Conservation (phyloP, 2,113 vertebrate genomes). For the Pedetes capensis region DNA sequence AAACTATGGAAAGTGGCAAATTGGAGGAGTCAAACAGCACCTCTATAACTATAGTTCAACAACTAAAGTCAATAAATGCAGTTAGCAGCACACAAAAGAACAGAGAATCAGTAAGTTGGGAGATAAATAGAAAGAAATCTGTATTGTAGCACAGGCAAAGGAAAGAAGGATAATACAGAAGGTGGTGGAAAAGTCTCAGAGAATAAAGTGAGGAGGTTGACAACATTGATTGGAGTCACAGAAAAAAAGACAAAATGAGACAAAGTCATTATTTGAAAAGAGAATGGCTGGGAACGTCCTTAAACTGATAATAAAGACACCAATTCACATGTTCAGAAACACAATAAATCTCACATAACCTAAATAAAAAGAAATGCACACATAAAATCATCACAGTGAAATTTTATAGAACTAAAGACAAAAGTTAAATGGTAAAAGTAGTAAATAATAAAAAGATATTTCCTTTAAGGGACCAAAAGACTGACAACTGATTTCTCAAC, state of each 20-base stretch:
- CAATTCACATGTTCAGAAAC: background rate
- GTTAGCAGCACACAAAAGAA: background rate
- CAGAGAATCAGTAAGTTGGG: background rate
- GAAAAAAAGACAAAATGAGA: background rate
- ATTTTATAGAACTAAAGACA: background rate
- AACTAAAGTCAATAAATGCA: background rate
- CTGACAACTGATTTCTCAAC: background rate
- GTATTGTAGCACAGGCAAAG: background rate
- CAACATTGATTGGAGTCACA: background rate
- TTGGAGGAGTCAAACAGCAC: background rate
- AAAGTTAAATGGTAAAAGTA: background rate
- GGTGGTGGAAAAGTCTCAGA: background rate
- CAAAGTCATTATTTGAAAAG: background rate
- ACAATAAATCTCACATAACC: background rate
- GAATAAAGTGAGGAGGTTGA: background rate
- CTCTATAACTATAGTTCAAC: background rate
- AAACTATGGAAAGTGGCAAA: background rate
- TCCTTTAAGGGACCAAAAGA: background rate
- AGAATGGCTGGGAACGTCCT: background rate
- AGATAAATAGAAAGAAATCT: background rate
- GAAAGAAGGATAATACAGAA: background rate
- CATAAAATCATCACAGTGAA: background rate
- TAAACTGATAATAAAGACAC: background rate
- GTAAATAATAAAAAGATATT: background rate
- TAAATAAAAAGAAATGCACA: background rate